These are phyloP conservation scores for Ochlodes sylvanus DNA, from an alignment of 2,888 invertebrate species.

Conservation along the genomic window DNA sequence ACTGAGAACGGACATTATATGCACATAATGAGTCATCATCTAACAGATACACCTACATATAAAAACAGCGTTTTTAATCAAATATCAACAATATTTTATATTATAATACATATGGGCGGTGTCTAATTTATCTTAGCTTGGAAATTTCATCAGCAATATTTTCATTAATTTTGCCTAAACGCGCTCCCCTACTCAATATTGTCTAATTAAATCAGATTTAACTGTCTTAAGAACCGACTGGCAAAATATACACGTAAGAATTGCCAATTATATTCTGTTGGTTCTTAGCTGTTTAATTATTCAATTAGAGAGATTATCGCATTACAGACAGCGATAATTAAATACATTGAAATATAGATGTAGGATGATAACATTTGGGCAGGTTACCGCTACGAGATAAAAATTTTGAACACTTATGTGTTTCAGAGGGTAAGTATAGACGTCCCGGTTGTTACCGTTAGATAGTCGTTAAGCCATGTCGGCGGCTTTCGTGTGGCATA, in stretches of 20 bases:
- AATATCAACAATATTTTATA: too few species aligned
- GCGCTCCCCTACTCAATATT: conserved; percentile 74
- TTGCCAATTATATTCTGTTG: conserved; percentile 61
- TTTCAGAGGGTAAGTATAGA: too few species aligned
- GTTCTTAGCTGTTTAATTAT: conserved; percentile 14
- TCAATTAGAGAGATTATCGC: conserved; percentile 16
- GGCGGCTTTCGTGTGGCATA: too few species aligned
- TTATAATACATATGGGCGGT: neutral
- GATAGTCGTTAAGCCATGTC: too few species aligned
- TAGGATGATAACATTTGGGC: too few species aligned
- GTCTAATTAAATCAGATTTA: conserved; percentile 79
- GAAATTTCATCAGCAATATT: conserved; percentile 67
- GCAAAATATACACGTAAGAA: conserved; percentile 68
- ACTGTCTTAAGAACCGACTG: conserved; percentile 64
- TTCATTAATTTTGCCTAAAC: conserved; percentile 77
- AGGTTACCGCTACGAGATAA: too few species aligned
- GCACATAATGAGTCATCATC: too few species aligned
- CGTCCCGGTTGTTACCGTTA: too few species aligned
- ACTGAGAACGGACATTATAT: too few species aligned
- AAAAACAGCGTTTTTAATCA: too few species aligned
- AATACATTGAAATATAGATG: neutral
- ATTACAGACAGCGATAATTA: neutral
- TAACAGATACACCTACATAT: too few species aligned
- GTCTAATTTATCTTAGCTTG: conserved; percentile 53
- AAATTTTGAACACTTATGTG: too few species aligned